These are phyloP conservation scores for Eulemur mongoz DNA, from an alignment of 2,797 vertebrate species.

Conservation along the genomic window DNA sequence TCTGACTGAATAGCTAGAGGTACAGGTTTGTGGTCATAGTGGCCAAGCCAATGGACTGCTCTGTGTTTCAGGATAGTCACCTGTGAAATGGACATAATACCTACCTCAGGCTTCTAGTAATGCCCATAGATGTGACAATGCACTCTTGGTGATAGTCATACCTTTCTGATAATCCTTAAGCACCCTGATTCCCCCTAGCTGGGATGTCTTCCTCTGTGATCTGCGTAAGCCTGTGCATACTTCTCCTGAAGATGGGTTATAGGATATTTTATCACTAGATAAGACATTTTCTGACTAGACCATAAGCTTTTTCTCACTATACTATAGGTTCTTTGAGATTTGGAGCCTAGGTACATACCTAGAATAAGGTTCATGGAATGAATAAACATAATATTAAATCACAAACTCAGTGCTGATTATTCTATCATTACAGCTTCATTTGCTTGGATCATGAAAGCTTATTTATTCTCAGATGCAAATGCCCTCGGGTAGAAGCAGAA, in stretches of 20 bases:
- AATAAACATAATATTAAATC: not conserved
- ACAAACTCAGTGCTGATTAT: not conserved
- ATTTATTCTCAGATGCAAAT: constrained; percentile 45
- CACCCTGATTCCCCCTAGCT: not conserved
- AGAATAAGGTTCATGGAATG: not conserved
- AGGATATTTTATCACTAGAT: not conserved
- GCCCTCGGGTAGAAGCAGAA: not conserved
- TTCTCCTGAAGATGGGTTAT: not conserved
- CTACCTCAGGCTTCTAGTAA: not conserved
- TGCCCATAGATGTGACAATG: not conserved
- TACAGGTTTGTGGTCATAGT: not conserved
- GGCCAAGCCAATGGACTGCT: not conserved
- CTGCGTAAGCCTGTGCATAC: rapidly evolving
- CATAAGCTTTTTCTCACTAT: not conserved
- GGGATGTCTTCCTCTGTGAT: not conserved
- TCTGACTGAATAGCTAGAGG: not conserved
- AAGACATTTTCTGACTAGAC: not conserved
- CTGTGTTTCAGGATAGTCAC: not conserved
- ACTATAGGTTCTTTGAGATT: not conserved
- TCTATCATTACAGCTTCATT: constrained; percentile 5
- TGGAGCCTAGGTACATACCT: not conserved
- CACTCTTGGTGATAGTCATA: not conserved
- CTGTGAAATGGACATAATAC: not conserved
- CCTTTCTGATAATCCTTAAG: not conserved
- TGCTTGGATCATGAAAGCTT: not conserved